Evolutionary conservation across 2,888 invertebrate species (phyloP), one percentile per base, ranked within the genome.

Genomic region (Spatulosminthurus flaviceps): DNA sequence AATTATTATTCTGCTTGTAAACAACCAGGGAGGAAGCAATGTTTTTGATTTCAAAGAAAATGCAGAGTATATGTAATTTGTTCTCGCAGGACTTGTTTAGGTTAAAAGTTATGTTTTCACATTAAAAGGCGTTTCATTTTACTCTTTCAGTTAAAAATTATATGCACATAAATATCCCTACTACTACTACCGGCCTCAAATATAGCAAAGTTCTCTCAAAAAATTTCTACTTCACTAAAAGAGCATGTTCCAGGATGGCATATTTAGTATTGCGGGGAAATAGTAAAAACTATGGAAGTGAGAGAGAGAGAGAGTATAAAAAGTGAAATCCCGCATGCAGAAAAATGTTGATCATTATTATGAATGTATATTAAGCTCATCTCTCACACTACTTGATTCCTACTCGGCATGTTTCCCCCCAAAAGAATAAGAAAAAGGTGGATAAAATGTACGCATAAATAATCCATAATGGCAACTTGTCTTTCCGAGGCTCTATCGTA

Each of bases 381-480:
- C 75, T 75, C 75, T 75, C 75, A 64, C 64, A 64, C 69, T 77
- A 77, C 51, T 22, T 69, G 61, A 67, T 64, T 79, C 76, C 34
- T n/a, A 24, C 79, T 80, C 71, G 69, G 78, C 77, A 79, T 81
- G 78, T 79, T 81, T 41, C 41, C 61, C 51, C 61, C 51, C 64
- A 7, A 41, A 75, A 75, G 75, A 75, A 75, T 75, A 81, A 61
- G 84, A 67, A 83, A 82, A 84, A 83, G 83, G 84, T 82, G 82
- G 82, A 80, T 80, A 81, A 60, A 81, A 81, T 80, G 79, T 81
- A 77, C 72, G 81, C 84, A 83, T 84, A 84, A 84, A 84, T 84
- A 82, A 83, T 64, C 51, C 43, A 80, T 80, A 84, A 83, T 82
- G 83, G 81, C 80, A 51, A 70, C 21, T 34, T 81, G 80, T 80